Conservation (phyloP, 2,888 invertebrate species). For the Drosophila testacea region DNA sequence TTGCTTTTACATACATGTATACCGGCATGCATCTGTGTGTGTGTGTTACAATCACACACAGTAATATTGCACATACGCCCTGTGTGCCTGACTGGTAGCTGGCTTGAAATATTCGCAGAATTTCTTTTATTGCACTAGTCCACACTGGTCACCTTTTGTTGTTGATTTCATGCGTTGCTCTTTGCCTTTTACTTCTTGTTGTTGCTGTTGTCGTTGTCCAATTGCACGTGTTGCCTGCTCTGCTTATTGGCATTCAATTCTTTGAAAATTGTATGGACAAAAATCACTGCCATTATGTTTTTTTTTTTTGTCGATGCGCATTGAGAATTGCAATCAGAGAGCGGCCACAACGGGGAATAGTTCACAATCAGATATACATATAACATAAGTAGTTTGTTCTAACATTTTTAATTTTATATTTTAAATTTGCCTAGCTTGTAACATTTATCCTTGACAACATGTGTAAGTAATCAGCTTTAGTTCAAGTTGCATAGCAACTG, state of each 20-base stretch:
- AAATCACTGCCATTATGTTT: slow-evolving; percentile 51
- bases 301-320: slow-evolving; percentile 11
- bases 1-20: slow-evolving; percentile 48
- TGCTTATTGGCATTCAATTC: slow-evolving; percentile 63
- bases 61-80: slow-evolving; percentile 59
- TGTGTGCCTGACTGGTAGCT: slow-evolving; percentile 52
- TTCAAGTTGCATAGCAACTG: slow-evolving; percentile 27
- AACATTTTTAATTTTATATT: slow-evolving; percentile 60
- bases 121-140: slow-evolving; percentile 72
- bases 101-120: slow-evolving; percentile 71
- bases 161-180: slow-evolving; percentile 7
- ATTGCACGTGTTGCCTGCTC: slow-evolving; percentile 62
- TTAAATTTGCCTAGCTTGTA: slow-evolving; percentile 22
- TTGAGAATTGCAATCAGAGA: slow-evolving; percentile 61
- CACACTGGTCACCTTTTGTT: slow-evolving; percentile 55
- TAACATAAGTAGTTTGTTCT: slow-evolving; percentile 1
- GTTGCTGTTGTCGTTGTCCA: slow-evolving; percentile 31
- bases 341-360: neutral
- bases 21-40: slow-evolving; percentile 9
- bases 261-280: slow-evolving; percentile 53
- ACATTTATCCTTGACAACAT: neutral
- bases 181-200: slow-evolving; percentile 14
- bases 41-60: slow-evolving; percentile 7
- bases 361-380: slow-evolving; percentile 27
- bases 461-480: slow-evolving; percentile 9